Evolutionary conservation across 2,888 invertebrate species (phyloP).

Genomic region (Mythimna lalbum): DNA sequence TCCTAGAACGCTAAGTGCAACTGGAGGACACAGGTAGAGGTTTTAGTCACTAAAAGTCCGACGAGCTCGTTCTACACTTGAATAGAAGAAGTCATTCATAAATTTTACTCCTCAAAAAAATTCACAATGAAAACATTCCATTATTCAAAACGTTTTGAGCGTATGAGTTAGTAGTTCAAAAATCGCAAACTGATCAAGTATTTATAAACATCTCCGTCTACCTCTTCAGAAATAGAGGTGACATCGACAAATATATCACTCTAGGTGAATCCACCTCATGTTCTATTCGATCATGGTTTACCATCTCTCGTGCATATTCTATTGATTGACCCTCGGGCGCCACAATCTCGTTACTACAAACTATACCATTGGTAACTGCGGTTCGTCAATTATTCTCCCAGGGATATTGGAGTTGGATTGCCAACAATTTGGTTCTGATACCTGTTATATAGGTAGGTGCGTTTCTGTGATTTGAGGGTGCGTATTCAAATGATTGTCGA

Average conservation of each 20-base stretch:
- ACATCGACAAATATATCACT: background rate
- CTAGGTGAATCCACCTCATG: background rate
- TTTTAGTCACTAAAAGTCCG: too few species aligned
- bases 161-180: background rate
- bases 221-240: background rate
- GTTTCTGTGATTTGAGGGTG: conserved; percentile 25
- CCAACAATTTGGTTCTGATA: conserved; percentile 28
- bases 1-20: too few species aligned
- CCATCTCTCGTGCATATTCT: conserved; percentile 24
- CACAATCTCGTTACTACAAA: conserved; percentile 41
- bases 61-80: too few species aligned
- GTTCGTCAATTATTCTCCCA: conserved; percentile 44
- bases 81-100: too few species aligned
- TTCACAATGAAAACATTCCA: background rate
- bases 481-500: conserved; percentile 29
- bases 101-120: background rate
- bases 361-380: conserved; percentile 41
- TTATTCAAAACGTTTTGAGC: background rate
- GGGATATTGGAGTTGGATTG: conserved; percentile 46
- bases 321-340: conserved; percentile 28
- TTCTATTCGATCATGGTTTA: conserved; percentile 22
- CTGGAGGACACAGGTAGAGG: too few species aligned
- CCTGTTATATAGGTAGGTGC: conserved; percentile 5
- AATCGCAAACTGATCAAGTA: background rate
- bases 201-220: background rate